Percentiles rank a stretch among this genome's conserved stretches.
These are phyloP conservation scores for Drosophila elegans DNA, from an alignment of 1,140 invertebrate genomes.

Conservation along the genomic window DNA sequence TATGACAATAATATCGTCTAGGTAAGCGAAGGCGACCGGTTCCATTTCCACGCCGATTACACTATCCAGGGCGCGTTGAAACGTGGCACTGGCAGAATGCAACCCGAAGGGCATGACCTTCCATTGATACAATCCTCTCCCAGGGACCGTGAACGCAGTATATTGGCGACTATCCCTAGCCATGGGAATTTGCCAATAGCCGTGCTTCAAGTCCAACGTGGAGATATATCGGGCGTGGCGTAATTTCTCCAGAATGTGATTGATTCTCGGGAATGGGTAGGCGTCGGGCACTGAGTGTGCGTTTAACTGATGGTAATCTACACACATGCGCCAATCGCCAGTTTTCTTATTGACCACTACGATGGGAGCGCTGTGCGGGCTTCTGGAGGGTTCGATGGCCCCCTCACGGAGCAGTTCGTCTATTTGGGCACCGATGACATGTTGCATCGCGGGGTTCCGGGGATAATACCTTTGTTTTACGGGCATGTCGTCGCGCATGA, in stretches of 20 bases:
- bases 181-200: no score
- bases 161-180: not conserved
- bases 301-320: not conserved
- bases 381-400: not conserved
- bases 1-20: slow-evolving; percentile 1
- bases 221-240: no score
- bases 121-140: not conserved
- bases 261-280: not conserved
- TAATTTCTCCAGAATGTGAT: not conserved
- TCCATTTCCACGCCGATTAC: not conserved
- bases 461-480: not conserved
- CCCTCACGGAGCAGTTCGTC: not conserved
- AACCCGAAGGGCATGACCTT: no score
- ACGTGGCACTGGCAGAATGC: not conserved
- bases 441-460: not conserved
- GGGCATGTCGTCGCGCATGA: not conserved
- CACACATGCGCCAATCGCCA: slow-evolving; percentile 1
- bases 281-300: no score
- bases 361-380: not conserved
- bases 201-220: no score
- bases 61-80: not conserved
- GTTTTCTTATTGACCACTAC: not conserved
- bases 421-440: not conserved
- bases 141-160: not conserved
- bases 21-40: not conserved